phyloP scores from a whole-genome alignment of 2,113 vertebrate species.

The Anhinga anhinga region DNA sequence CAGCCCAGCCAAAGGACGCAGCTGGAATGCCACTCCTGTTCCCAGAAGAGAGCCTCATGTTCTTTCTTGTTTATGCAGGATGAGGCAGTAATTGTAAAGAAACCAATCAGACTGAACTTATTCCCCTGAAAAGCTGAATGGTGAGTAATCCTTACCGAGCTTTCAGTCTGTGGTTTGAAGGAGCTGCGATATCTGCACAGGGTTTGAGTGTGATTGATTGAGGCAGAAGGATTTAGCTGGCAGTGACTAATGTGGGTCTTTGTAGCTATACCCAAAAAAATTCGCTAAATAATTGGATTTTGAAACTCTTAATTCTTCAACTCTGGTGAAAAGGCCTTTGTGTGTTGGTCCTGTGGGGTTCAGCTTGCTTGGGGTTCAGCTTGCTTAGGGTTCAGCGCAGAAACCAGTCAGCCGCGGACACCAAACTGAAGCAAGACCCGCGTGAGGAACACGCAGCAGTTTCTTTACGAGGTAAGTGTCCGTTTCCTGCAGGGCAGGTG shows the following conservation, averaged over 20 bases:
- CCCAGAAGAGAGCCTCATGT: not conserved
- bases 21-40: not conserved
- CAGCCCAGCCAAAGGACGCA: not conserved
- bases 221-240: not conserved
- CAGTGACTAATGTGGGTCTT: not conserved
- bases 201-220: not conserved
- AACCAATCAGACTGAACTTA: not conserved
- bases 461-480: not conserved
- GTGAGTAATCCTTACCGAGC: not conserved
- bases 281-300: not conserved
- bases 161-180: not conserved
- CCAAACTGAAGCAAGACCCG: not conserved
- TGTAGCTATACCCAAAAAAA: not conserved
- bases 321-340: not conserved
- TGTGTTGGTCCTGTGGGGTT: not conserved
- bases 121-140: not conserved
- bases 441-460: not conserved
- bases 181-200: not conserved
- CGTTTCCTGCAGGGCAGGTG: fast-evolving
- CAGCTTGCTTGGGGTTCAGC: not conserved
- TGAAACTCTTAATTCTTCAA: not conserved
- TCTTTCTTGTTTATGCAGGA: not conserved
- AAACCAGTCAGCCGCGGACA: not conserved
- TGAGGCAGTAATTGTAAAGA: not conserved
- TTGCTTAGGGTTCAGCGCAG: not conserved